Evolutionary conservation across 23 tunicate species (phyloP), one percentile per base, ranked within the genome.

Genomic region (Oikopleura vanhoeffeni): DNA sequence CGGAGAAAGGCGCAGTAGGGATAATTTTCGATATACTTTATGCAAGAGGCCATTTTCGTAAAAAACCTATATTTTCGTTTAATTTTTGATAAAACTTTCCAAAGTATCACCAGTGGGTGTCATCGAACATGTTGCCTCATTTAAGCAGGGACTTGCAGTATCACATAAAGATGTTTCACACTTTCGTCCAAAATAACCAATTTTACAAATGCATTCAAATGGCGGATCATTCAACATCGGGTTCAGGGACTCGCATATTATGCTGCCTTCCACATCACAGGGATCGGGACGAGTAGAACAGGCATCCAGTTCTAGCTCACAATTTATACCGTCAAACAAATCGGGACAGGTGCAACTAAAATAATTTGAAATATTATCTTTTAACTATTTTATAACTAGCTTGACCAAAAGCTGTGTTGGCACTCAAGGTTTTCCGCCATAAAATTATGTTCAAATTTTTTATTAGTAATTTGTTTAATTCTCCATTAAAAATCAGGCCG

Each of bases 251-350:
- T 71, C 79, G 79, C 79, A 71, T 3, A 71, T 13, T 2, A 2
- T 38, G 4, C 36, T 71, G 4, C 79, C 79, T 2, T 33, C 32
- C 38, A 24, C 3, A 71, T 71, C 35, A 30, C 79, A 71, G 2
- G 79, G 79, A 18, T 18, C 79, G 8, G 8, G 18, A 18, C 79
- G 27, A 13, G 79, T 71, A 24, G 2, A 32, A 71, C 79, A 71
- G 35, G 79, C 79, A 30, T 71, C 79, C 35, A 71, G 79, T 32
- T 71, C 79, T 2, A 71, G 79, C 3, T 71, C 35, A 30, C 79
- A 71, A 30, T 18, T 13, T 3, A 13, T 2, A 2, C 79, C 79
- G 38, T 18, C 35, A 30, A 71, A 71, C 2, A 71, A 32, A 13
- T 18, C 3, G 3, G 27, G 36, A 71, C 79, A 71, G 2, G 27